Evolutionary conservation across 2,113 vertebrate genomes (phyloP), one percentile per base, ranked within the genome.

Genomic region (Baryphthengus martii): DNA sequence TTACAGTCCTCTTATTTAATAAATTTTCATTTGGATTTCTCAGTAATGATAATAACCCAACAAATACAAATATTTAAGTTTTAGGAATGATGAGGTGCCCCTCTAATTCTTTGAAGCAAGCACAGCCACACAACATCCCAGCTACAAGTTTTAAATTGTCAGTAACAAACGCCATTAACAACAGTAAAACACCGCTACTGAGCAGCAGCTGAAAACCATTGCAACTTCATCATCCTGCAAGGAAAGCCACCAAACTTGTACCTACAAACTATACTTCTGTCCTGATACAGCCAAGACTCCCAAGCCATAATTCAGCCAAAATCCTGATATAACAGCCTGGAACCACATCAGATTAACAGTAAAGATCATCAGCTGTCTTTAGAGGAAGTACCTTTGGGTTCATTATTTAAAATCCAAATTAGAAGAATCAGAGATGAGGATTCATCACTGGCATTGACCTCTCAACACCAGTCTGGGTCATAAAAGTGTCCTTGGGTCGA

Each of bases 401-500:
- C 95, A 94, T 98, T 91, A 96, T 95, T 95, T 96, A 93, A 88
- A 85, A 89, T 74, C 50, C 17, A 56, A 94, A 94, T 97, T 97
- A 91, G 87, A 77, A 88, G 62, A 83, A 80, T 75, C 93, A 55
- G 93, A 94, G 95, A 88, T 26, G 49, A 79, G 82, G 52, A 73
- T 85, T 56, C 20, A 89, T 86, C 93, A 56, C 67, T 45, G 13
- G 85, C 89, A 20, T 8, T 40, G 49, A 44, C n/a, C 87, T 62
- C 96, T 80, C 55, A 58, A 39, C 87, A 21, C 18, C 59, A 61
- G n/a, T 21, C 37, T 75, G 89, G 96, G 86, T 95, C 91, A 95
- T 0, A 39, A 85, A 95, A 96, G n/a, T n/a, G n/a, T n/a, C 97
- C 97, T 97, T 90, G 98, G 97, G 97, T 97, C 97, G 83, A 31